These are phyloP conservation scores for Calameuta filiformis DNA, from an alignment of 2,888 invertebrate genomes.

Conservation along the genomic window DNA sequence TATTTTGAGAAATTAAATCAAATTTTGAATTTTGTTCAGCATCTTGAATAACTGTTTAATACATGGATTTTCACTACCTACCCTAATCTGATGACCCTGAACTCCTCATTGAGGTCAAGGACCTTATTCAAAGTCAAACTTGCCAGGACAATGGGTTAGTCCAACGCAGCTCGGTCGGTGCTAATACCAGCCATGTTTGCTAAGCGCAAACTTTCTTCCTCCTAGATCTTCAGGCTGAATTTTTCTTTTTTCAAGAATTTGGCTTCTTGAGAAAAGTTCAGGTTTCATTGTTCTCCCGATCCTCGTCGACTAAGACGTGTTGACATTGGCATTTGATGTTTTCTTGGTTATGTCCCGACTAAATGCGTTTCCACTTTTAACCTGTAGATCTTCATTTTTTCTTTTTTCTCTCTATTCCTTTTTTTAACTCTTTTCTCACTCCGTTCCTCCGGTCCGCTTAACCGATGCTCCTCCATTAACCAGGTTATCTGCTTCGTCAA, in stretches of 20 bases:
- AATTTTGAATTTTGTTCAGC: background rate
- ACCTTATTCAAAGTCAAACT: constrained; percentile 4
- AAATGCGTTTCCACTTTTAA: background rate
- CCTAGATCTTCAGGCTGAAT: background rate
- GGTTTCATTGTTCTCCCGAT: background rate
- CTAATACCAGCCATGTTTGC: constrained; percentile 10
- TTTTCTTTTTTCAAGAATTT: background rate
- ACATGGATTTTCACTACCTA: background rate
- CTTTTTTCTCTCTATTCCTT: background rate
- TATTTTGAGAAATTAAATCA: background rate
- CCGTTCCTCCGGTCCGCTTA: background rate
- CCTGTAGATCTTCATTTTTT: background rate
- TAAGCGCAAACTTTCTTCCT: constrained; percentile 3
- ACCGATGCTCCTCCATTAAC: no score
- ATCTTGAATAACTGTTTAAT: background rate
- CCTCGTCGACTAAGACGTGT: background rate
- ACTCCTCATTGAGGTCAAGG: background rate
- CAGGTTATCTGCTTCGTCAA: background rate
- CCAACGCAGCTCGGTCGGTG: constrained; percentile 6
- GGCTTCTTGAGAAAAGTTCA: background rate
- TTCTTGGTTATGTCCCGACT: background rate
- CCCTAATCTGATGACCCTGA: constrained; percentile 1
- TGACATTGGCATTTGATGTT: background rate
- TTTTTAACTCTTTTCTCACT: constrained; percentile 14
- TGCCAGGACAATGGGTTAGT: constrained; percentile 8